Evolutionary conservation across 2,797 vertebrate genomes (phyloP).

Genomic region (Acropternis orthonyx): DNA sequence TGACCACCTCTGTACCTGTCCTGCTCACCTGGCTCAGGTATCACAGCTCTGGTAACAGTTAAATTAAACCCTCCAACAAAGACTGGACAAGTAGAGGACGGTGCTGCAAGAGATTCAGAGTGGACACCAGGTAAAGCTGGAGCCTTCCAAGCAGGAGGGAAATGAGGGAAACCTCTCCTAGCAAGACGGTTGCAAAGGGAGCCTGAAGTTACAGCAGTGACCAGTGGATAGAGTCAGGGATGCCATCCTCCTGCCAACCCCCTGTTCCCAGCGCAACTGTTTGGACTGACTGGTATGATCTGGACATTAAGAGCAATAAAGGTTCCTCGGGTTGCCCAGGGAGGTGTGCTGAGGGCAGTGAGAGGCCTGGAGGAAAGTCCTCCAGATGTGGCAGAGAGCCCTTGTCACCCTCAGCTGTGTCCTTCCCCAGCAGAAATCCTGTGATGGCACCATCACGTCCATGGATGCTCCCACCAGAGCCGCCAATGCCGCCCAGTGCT

Average conservation of each 20-base stretch:
- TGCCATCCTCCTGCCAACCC: accelerated
- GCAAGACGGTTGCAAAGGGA: not conserved
- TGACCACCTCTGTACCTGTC: not conserved
- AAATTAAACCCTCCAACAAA: not conserved
- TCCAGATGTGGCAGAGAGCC: not conserved
- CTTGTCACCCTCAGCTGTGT: not conserved
- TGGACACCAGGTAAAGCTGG: not conserved
- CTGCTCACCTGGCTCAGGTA: not conserved
- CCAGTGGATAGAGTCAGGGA: not conserved
- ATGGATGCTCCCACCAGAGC: not conserved
- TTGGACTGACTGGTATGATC: not conserved
- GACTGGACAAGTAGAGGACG: not conserved
- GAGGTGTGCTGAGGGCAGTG: not conserved
- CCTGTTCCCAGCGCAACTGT: not conserved
- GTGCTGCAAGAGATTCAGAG: not conserved
- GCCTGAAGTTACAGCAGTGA: not conserved
- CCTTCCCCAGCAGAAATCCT: not conserved
- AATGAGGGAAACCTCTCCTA: not conserved
- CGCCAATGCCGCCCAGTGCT: not conserved
- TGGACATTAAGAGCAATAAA: not conserved
- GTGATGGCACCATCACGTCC: not conserved
- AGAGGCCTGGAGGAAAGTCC: not conserved
- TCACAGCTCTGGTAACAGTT: accelerated
- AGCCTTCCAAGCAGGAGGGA: not conserved
- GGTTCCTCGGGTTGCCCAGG: not conserved